A percentile compares a stretch with the other conserved stretches of the same genome.
These are phyloP conservation scores for Drosophila varians DNA, from an alignment of 1,140 invertebrate genomes.

Conservation along the genomic window DNA sequence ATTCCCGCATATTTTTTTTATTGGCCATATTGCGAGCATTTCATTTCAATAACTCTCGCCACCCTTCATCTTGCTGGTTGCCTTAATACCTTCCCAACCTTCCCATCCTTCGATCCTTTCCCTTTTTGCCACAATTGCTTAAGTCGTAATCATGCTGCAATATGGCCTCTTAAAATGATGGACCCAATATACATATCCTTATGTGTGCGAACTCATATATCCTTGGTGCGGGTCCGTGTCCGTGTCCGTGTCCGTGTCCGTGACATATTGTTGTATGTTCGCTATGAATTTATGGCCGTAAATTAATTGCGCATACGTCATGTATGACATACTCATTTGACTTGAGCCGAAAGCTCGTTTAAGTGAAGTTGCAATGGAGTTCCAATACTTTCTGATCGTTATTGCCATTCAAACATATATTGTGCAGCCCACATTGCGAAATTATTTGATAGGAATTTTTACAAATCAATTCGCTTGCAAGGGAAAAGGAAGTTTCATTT, in stretches of 20 bases:
- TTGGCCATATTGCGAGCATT: slow-evolving; percentile 71
- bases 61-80: not conserved
- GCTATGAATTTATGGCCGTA: slow-evolving; percentile 59
- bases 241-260: slow-evolving; percentile 2
- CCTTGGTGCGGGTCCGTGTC: slow-evolving; percentile 6
- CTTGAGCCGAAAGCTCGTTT: slow-evolving; percentile 25
- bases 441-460: not conserved
- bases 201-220: slow-evolving; percentile 2
- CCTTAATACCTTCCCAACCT: too few species aligned
- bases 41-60: slow-evolving; percentile 65
- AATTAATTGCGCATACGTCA: slow-evolving; percentile 75
- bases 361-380: slow-evolving; percentile 1
- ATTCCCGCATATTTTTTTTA: slow-evolving; percentile 74
- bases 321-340: slow-evolving; percentile 55
- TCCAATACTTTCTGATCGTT: not conserved
- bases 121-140: slow-evolving; percentile 35
- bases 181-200: slow-evolving; percentile 13
- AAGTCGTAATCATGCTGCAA: slow-evolving; percentile 69
- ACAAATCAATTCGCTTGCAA: slow-evolving; percentile 6
- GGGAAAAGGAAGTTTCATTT: slow-evolving; percentile 9
- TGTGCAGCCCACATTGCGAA: too few species aligned
- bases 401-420: not conserved
- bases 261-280: slow-evolving; percentile 35
- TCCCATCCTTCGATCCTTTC: not conserved
- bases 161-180: slow-evolving; percentile 72